These are phyloP conservation scores for Aldrovandia affinis DNA, from an alignment of 2,797 vertebrate genomes.

Conservation along the genomic window DNA sequence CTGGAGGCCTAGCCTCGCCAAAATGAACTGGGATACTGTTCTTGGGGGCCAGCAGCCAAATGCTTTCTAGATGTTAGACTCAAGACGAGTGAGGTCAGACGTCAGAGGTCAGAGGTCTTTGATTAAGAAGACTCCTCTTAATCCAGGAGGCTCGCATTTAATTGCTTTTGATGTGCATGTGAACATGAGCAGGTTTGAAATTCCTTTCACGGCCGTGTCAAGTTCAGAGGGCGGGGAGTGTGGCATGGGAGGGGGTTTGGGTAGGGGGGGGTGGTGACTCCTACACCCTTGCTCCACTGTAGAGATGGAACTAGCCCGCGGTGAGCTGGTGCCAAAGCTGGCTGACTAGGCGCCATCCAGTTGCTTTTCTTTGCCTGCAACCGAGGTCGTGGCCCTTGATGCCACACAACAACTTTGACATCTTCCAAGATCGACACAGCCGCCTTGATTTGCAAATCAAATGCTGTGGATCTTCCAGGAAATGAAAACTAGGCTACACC, in stretches of 20 bases:
- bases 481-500: not conserved
- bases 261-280: not conserved
- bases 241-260: not conserved
- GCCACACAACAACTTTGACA: not conserved
- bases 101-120: slow-evolving; percentile 29
- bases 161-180: slow-evolving; percentile 74
- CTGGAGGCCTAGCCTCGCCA: slow-evolving; percentile 66
- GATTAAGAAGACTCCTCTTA: slow-evolving; percentile 70
- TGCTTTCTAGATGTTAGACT: slow-evolving; percentile 65
- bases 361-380: not conserved
- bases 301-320: no score
- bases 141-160: slow-evolving; percentile 67
- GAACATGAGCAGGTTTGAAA: slow-evolving; percentile 64
- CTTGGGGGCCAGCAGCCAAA: slow-evolving; percentile 62
- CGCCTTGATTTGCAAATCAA: not conserved
- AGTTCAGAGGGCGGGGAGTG: slow-evolving; percentile 56
- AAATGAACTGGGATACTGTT: slow-evolving; percentile 71
- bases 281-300: no score
- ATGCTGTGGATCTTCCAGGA: not conserved
- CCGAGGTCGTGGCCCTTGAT: not conserved
- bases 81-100: slow-evolving; percentile 62
- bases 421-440: not conserved
- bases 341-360: not conserved
- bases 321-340: not conserved
- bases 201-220: slow-evolving; percentile 59